phyloP scores from a whole-genome alignment of 2,888 invertebrate genomes.

The Volucella inflata region DNA sequence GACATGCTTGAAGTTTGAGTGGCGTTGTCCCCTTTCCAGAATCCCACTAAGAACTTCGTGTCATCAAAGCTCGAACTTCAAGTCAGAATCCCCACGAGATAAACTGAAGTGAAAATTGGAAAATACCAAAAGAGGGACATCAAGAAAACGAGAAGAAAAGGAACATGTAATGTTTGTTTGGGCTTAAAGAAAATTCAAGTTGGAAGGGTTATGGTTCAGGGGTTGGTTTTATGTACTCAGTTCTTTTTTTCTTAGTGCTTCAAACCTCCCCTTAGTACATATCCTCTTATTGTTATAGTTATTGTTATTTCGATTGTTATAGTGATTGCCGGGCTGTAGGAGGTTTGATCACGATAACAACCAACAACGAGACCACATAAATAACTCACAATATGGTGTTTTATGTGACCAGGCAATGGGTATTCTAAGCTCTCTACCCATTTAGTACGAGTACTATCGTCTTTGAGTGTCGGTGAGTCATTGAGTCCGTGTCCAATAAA shows the following conservation, averaged over 20 bases:
- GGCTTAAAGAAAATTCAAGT: background rate
- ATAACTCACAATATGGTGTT: conserved; percentile 18
- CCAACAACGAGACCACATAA: conserved; percentile 1
- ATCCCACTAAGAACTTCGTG: too few relatives aligned
- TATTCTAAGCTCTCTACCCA: too few relatives aligned
- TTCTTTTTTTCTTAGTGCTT: background rate
- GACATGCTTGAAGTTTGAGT: conserved; percentile 11
- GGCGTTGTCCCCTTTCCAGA: background rate
- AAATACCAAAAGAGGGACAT: background rate
- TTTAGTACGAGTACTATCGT: too few relatives aligned
- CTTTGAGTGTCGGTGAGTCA: too few relatives aligned
- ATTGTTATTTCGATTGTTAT: conserved; percentile 49
- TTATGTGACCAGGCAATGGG: background rate
- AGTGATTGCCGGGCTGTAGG: conserved; percentile 38
- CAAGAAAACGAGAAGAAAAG: background rate
- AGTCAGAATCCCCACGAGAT: too few relatives aligned
- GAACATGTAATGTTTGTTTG: background rate
- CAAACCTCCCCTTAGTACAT: background rate
- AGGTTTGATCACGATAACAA: conserved; percentile 33
- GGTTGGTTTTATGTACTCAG: background rate
- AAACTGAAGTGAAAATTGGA: too few relatives aligned
- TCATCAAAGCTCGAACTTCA: too few relatives aligned
- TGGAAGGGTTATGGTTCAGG: background rate
- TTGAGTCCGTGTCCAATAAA: too few relatives aligned
- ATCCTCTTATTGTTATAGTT: conserved; percentile 44